Conservation (phyloP, 2,797 vertebrate species). For the Apogon hyalosoma region DNA sequence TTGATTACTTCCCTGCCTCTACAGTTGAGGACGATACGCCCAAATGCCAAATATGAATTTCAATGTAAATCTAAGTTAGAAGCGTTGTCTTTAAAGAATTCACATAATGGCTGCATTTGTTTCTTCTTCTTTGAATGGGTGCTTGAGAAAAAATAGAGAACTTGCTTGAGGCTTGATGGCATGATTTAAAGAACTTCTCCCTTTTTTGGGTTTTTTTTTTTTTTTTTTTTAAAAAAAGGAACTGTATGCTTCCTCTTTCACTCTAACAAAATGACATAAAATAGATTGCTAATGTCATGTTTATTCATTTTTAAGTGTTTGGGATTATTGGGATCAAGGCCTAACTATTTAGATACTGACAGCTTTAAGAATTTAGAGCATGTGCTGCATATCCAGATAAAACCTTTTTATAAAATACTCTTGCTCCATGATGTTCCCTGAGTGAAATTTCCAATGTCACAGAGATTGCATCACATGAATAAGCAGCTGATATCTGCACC, state of each 20-base stretch:
- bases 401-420: neutral
- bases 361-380: neutral
- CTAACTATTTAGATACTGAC: neutral
- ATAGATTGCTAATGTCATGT: constrained; percentile 7
- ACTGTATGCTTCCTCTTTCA: constrained; percentile 60
- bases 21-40: constrained; percentile 11
- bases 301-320: constrained; percentile 16
- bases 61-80: neutral
- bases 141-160: constrained; percentile 20
- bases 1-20: constrained; percentile 10
- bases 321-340: neutral
- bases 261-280: constrained; percentile 3
- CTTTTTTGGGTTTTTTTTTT: constrained; percentile 23
- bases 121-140: constrained; percentile 6
- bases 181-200: constrained; percentile 52
- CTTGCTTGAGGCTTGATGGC: constrained; percentile 41
- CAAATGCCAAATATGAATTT: neutral
- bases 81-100: constrained; percentile 5
- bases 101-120: constrained; percentile 9
- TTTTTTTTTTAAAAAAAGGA: constrained; percentile 33
- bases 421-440: neutral
- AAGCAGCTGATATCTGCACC: neutral
- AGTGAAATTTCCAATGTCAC: constrained; percentile 6
- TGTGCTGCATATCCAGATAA: neutral
- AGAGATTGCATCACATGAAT: constrained; percentile 3